phyloP scores from a whole-genome alignment of 2,113 vertebrate genomes.

The Lasiurus cinereus region DNA sequence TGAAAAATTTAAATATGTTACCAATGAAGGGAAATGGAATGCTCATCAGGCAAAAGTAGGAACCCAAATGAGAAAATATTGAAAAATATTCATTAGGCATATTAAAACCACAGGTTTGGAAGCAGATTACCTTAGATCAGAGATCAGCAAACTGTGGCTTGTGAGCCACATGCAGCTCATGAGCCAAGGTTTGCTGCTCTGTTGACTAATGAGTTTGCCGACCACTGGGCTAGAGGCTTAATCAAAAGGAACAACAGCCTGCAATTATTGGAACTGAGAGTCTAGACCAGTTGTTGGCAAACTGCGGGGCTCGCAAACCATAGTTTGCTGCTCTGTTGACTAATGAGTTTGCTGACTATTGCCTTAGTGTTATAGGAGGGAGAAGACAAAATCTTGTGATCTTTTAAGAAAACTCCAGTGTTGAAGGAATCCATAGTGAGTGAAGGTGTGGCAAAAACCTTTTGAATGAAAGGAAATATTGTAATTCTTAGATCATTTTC shows the following conservation, averaged over 20 bases:
- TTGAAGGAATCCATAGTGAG: not conserved
- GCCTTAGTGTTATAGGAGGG: not conserved
- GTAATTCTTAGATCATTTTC: slow-evolving; percentile 63
- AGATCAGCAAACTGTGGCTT: too few relatives aligned
- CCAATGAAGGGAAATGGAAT: not conserved
- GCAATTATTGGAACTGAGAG: too few relatives aligned
- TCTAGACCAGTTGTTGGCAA: too few relatives aligned
- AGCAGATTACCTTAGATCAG: not conserved
- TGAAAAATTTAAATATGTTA: not conserved
- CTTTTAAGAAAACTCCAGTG: not conserved
- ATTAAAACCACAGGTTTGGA: not conserved
- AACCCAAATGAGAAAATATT: not conserved
- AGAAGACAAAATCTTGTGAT: not conserved
- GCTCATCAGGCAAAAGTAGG: not conserved
- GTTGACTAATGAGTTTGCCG: too few relatives aligned
- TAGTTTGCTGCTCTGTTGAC: too few relatives aligned
- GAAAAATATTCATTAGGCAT: not conserved
- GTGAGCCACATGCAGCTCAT: too few relatives aligned
- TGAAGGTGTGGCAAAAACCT: slow-evolving; percentile 2
- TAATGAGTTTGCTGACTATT: too few relatives aligned
- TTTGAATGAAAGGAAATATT: slow-evolving; percentile 64
- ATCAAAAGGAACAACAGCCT: too few relatives aligned
- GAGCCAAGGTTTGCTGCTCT: too few relatives aligned
- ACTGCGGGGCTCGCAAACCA: too few relatives aligned
- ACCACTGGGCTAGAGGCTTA: too few relatives aligned